phyloP scores from a whole-genome alignment of 2,888 invertebrate species.

The Melinaea menophilus region DNA sequence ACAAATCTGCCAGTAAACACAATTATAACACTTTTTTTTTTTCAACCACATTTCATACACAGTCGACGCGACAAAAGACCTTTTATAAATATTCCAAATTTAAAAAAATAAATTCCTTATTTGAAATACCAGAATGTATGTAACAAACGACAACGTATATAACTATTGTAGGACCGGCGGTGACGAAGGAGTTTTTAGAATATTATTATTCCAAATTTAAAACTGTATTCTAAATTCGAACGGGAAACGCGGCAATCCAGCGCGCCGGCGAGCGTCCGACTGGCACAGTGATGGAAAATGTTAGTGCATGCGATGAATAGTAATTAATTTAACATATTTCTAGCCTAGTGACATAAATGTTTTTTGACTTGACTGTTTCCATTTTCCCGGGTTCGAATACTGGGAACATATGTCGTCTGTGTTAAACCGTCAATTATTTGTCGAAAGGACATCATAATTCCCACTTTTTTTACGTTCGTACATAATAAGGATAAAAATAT shows the following conservation, averaged over 20 bases:
- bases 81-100: slow-evolving; percentile 14
- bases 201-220: slow-evolving; percentile 2
- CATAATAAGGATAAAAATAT: no score
- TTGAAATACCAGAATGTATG: no score
- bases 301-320: slow-evolving; percentile 16
- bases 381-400: not conserved
- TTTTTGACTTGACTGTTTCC: slow-evolving; percentile 8
- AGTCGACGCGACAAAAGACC: slow-evolving; percentile 4
- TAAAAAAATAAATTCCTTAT: slow-evolving; percentile 4
- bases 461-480: no score
- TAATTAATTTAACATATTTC: slow-evolving; percentile 13
- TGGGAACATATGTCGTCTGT: not conserved
- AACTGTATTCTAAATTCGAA: slow-evolving; percentile 33
- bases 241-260: slow-evolving; percentile 51
- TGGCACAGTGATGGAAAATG: slow-evolving; percentile 55
- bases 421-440: no score
- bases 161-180: not conserved
- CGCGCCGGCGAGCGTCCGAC: slow-evolving; percentile 51
- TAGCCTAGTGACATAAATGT: slow-evolving; percentile 11
- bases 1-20: slow-evolving; percentile 24
- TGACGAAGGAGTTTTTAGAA: not conserved
- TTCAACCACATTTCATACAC: slow-evolving; percentile 7
- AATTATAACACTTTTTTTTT: slow-evolving; percentile 13
- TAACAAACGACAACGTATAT: not conserved
- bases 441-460: no score